Evolutionary conservation across 2,113 vertebrate species (phyloP).

Genomic region (Eulacestoma nigropectus): DNA sequence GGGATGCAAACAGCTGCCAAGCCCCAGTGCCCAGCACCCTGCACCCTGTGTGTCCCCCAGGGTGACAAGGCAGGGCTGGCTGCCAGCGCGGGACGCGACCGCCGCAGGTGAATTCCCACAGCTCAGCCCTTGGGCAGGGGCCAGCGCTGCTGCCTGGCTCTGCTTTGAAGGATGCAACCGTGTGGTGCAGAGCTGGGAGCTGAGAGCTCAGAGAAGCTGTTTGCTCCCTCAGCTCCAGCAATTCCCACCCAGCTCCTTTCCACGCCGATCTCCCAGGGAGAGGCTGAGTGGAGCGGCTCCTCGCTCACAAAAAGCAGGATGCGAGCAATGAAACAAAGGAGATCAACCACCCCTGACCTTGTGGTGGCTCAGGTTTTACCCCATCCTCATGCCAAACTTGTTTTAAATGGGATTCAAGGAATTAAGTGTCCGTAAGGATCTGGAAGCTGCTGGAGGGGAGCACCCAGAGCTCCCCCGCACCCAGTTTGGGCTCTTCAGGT

Average conservation of each 20-base stretch:
- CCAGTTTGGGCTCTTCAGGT: not conserved
- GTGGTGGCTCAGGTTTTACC: not conserved
- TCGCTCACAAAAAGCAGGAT: not conserved
- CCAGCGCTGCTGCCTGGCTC: not conserved
- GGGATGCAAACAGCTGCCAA: not conserved
- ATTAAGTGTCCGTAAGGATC: accelerated
- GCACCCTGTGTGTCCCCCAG: not conserved
- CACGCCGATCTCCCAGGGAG: accelerated
- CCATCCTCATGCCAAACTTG: accelerated
- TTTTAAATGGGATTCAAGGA: not conserved
- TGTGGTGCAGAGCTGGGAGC: not conserved
- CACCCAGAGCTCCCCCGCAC: not conserved
- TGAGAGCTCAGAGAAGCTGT: not conserved
- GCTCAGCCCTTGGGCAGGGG: not conserved
- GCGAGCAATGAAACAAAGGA: accelerated
- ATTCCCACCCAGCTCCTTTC: not conserved
- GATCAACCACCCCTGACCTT: not conserved
- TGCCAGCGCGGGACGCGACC: not conserved
- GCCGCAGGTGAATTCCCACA: not conserved
- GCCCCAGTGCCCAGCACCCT: not conserved
- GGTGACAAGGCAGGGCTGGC: not conserved
- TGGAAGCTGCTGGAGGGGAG: not conserved
- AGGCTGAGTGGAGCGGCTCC: not conserved
- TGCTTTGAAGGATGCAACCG: not conserved
- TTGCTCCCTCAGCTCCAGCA: not conserved